Conservation (phyloP, 2,113 vertebrate genomes). For the Rana temporaria region DNA sequence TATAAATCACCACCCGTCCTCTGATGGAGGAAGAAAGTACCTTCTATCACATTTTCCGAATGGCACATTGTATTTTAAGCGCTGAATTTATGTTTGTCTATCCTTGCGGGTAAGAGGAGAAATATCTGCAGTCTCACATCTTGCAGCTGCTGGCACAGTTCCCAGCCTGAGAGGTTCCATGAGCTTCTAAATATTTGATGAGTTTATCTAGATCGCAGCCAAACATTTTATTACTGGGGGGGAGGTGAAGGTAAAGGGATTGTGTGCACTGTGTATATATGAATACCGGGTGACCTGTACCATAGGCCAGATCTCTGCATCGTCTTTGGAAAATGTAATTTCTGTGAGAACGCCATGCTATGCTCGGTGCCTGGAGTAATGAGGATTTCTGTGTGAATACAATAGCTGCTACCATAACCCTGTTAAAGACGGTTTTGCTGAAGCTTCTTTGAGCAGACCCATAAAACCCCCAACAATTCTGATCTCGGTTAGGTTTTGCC, state of each 20-base stretch:
- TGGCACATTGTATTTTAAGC: conserved; percentile 20
- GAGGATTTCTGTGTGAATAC: neutral
- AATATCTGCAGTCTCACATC: conserved; percentile 30
- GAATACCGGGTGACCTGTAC: neutral
- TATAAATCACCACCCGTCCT: neutral
- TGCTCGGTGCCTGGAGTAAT: neutral
- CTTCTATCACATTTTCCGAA: conserved; percentile 15
- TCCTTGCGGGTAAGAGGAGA: conserved; percentile 39
- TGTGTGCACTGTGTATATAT: neutral
- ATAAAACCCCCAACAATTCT: neutral
- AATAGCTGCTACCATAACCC: neutral
- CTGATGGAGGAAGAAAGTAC: neutral
- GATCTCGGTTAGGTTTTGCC: no score
- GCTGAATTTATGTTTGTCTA: conserved; percentile 13
- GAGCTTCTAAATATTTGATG: conserved; percentile 55
- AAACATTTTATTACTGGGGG: conserved; percentile 40
- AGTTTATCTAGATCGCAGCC: conserved; percentile 54
- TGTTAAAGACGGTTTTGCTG: neutral
- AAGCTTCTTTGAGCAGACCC: neutral
- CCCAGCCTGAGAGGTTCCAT: conserved; percentile 39
- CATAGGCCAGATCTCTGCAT: neutral
- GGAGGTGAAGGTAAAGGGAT: neutral
- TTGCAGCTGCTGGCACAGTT: conserved; percentile 37
- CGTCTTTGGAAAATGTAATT: neutral
- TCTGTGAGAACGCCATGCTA: no score